Evolutionary conservation across 2,113 vertebrate species (phyloP).

Genomic region (Cairina moschata): DNA sequence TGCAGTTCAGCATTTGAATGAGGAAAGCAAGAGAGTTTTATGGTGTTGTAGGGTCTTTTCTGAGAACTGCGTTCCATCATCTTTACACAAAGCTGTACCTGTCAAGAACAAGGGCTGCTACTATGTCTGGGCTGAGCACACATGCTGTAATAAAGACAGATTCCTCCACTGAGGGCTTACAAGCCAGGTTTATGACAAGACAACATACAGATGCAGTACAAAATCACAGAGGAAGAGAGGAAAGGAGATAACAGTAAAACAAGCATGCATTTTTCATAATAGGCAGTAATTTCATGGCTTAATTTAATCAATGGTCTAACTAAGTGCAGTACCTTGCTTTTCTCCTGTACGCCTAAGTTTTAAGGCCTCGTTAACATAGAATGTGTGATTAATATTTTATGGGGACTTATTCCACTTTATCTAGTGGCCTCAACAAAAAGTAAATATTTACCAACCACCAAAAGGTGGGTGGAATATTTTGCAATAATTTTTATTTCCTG

Average conservation of each 20-base stretch:
- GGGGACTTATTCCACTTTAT: background rate
- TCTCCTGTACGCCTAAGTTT: background rate
- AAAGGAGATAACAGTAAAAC: conserved; percentile 1
- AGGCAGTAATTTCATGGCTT: conserved; percentile 45
- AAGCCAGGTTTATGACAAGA: conserved; percentile 2
- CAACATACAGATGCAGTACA: background rate
- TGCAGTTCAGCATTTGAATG: background rate
- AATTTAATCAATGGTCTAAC: conserved; percentile 47
- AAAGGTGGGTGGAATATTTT: background rate
- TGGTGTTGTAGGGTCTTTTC: background rate
- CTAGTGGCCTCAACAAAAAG: background rate
- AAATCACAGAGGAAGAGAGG: background rate
- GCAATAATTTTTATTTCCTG: background rate
- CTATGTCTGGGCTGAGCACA: rapidly evolving
- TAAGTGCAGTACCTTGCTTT: conserved; percentile 5
- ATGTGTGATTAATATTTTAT: conserved; percentile 4
- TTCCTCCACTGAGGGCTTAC: background rate
- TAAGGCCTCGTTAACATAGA: conserved; percentile 18
- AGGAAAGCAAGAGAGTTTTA: background rate
- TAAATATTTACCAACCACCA: background rate
- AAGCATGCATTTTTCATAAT: conserved; percentile 41
- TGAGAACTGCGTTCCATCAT: background rate
- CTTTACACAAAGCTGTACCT: rapidly evolving
- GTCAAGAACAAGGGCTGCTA: rapidly evolving
- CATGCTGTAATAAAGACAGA: rapidly evolving